Percentiles rank a stretch among this genome's conserved stretches.
These are phyloP conservation scores for Tachina lurida DNA, from an alignment of 2,888 invertebrate genomes.

Conservation along the genomic window DNA sequence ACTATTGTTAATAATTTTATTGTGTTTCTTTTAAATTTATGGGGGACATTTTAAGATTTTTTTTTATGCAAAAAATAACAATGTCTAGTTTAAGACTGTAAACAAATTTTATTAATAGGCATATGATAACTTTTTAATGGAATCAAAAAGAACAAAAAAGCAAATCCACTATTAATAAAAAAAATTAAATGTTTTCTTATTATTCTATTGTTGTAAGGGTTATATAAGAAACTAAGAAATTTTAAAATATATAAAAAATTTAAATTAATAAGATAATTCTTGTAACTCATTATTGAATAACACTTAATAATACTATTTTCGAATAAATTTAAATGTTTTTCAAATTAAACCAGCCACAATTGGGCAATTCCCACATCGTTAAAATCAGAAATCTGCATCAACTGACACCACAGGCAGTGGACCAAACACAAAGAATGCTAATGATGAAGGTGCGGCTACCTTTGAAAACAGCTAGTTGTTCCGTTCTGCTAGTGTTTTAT, in stretches of 20 bases:
- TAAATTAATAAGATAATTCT: neutral
- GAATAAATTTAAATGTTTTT: neutral
- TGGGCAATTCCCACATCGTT: too few relatives aligned
- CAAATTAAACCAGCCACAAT: neutral
- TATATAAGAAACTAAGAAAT: neutral
- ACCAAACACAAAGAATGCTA: too few relatives aligned
- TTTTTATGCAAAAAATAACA: slow-evolving; percentile 32
- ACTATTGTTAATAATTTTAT: slow-evolving; percentile 47
- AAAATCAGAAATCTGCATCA: too few relatives aligned
- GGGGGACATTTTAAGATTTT: slow-evolving; percentile 29
- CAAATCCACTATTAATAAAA: neutral
- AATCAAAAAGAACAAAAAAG: neutral
- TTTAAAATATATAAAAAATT: neutral
- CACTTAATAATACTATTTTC: neutral
- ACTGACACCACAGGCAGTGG: too few relatives aligned
- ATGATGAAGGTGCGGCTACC: too few relatives aligned
- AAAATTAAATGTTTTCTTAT: too few relatives aligned
- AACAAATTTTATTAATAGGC: slow-evolving; percentile 10
- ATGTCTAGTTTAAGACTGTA: slow-evolving; percentile 28
- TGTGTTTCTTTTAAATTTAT: slow-evolving; percentile 45
- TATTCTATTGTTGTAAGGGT: neutral
- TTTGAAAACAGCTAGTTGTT: too few relatives aligned
- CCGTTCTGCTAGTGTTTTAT: too few relatives aligned
- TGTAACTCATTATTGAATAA: neutral
- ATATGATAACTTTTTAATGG: neutral